Base-by-base conservation (phyloP, 2,113 vertebrate species). In the Clarias magur region DNA sequence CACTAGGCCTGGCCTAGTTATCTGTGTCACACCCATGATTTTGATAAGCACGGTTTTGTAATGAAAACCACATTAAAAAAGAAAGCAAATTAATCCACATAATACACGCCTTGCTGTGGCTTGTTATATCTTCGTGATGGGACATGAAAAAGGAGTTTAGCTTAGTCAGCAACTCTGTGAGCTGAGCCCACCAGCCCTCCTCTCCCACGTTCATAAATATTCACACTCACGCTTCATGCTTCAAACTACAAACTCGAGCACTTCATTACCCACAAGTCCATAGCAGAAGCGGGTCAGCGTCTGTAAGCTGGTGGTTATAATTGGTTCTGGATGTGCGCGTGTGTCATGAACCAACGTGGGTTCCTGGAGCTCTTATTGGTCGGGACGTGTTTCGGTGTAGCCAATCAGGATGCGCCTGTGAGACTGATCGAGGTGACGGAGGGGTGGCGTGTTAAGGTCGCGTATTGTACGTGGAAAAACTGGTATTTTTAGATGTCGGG, bases 341-440 rank as follows among this genome's bases (percentile, higher is more conserved):
- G 81, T 63, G 87, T 91, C 90, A 90, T 10, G 80, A 38, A 27
- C 89, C 90, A 92, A 92, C 91, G 91, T 92, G 91, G 91, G 90
- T 16, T 34, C 0, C 17, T 15, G 19, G 15, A 9, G 53, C 12
- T 42, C 17, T 85, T 42, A 90, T 91, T 92, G 89, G 91, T 27
- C 3, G 3, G 25, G 15, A 11, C 57, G 78, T 57, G 48, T 75
- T 42, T 67, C 16, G 5, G 25, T 34, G 11, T 65, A 85, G 25
- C 90, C 90, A 91, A 89, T 90, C 68, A 42, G 27, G 59, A 16
- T 11, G 42, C 53, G 38, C 2, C 54, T 68, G 57, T 54, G 80
- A 48, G 65, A 19, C 19, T 9, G 27, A 15, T 7, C 17, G 11
- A 34, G 53, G 27, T 65, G 79, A 81, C 9, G 79, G 56, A 56